phyloP scores from a whole-genome alignment of 2,113 vertebrate genomes.

The Opisthocomus hoazin region DNA sequence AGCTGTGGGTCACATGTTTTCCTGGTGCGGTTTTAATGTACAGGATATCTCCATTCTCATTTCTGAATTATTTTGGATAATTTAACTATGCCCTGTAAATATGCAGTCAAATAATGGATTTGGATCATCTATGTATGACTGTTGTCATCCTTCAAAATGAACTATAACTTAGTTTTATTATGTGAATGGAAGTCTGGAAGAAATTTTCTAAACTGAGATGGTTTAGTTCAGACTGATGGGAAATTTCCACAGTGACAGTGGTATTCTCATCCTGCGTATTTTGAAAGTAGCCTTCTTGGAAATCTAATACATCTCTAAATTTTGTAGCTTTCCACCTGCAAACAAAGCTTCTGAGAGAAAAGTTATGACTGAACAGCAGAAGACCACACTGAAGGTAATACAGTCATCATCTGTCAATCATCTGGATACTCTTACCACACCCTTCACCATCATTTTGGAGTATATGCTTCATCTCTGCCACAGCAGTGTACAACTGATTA shows the following conservation, averaged over 20 bases:
- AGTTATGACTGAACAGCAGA: neutral
- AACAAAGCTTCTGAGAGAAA: neutral
- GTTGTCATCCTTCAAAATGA: neutral
- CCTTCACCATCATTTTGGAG: neutral
- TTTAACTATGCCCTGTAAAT: neutral
- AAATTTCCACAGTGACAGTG: neutral
- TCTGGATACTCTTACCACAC: neutral
- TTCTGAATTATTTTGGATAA: neutral
- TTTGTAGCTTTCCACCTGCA: constrained; percentile 60
- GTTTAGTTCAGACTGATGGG: neutral
- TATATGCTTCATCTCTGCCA: neutral
- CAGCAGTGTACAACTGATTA: neutral
- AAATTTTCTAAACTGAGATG: neutral
- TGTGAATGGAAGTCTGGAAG: neutral
- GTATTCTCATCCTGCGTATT: neutral
- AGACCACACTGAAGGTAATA: constrained; percentile 58
- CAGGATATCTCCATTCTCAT: neutral
- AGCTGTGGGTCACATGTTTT: neutral
- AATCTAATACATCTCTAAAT: constrained; percentile 18
- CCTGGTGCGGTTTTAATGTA: neutral
- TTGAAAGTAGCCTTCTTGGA: neutral
- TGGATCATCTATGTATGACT: neutral
- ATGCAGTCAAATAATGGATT: neutral
- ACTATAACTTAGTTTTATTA: neutral
- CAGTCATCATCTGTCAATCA: neutral